Base-by-base conservation (phyloP, 2,888 invertebrate genomes). In the Mellilla xanthometata region DNA sequence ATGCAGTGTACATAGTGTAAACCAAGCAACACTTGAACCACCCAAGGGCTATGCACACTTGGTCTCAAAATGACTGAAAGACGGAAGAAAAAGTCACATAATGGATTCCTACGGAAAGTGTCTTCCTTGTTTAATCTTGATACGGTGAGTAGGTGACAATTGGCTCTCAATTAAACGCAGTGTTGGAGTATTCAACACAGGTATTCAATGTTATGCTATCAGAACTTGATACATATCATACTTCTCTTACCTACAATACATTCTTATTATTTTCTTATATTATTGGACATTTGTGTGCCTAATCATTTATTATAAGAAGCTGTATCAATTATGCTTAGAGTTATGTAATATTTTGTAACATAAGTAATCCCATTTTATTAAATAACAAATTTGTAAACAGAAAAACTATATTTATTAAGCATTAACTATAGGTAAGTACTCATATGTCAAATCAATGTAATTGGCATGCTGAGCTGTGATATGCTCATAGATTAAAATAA, bases 41-140 rank as follows among this genome's bases (percentile, higher is more conserved):
- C 72, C 70, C 52, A 72, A 79, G 68, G 81, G 87, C 75, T 85
- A 87, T 87, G 86, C 78, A 78, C 78, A 83, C 68, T 77, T 72
- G 70, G 63, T 76, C 71, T 60, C 79, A 89, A 81, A 82, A 90
- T 90, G 90, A 90, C 90, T 68, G 90, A 90, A 71, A 81, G 90
- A 82, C 79, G 90, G 79, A 90, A 90, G 87, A 90, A 90, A 90
- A 90, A 90, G 76, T 72, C 87, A 54, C 90, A 88, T 81, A 87
- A 90, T 90, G 93, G 95, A 83, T 95, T 96, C 84, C 94, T 96
- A 81, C 95, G 95, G 90, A 96, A 96, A 91, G 96, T 96, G 66
- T 96, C 96, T 65, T 95, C 95, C 63, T 91, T 96, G 67, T 96
- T 96, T 91, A 95, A 95, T 91, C 93, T 96, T 87, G 95, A 96